These are phyloP conservation scores for Trichopria drosophilae DNA, from an alignment of 2,888 invertebrate species.

Conservation along the genomic window DNA sequence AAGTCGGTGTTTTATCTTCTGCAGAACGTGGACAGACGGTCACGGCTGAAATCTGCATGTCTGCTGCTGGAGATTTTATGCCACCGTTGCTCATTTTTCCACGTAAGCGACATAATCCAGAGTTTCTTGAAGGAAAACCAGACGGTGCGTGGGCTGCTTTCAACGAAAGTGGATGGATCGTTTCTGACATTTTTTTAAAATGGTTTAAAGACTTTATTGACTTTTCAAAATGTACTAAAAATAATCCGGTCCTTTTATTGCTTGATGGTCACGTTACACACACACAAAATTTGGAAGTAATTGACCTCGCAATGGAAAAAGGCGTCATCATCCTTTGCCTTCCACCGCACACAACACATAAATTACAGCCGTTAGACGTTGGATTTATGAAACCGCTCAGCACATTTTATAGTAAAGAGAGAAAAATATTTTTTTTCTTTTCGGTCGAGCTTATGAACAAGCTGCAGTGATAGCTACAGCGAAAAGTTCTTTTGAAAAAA, in stretches of 20 bases:
- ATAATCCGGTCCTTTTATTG: conserved; percentile 45
- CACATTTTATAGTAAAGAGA: conserved; percentile 39
- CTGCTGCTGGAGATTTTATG: too few species aligned
- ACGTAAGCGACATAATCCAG: too few species aligned
- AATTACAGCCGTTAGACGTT: conserved; percentile 42
- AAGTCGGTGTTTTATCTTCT: too few species aligned
- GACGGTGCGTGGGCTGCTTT: conserved; percentile 5
- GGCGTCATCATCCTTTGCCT: conserved; percentile 48
- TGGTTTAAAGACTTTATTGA: conserved; percentile 54
- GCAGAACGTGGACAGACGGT: too few species aligned
- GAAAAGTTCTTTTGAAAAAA: too few species aligned
- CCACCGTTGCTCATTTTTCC: too few species aligned
- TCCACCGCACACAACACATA: conserved; percentile 44
- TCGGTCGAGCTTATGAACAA: too few species aligned
- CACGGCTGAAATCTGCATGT: too few species aligned
- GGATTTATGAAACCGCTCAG: conserved; percentile 41
- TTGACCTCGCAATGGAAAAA: conserved; percentile 40
- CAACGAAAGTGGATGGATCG: conserved; percentile 13
- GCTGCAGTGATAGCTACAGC: too few species aligned
- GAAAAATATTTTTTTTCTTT: too few species aligned
- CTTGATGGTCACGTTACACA: conserved; percentile 50
- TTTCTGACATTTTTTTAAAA: conserved; percentile 22
- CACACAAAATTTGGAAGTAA: conserved; percentile 46
- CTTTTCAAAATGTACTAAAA: conserved; percentile 41
- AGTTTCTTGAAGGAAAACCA: too few species aligned